Conservation (phyloP, 2,888 invertebrate genomes). For the Amphipoea oculea region DNA sequence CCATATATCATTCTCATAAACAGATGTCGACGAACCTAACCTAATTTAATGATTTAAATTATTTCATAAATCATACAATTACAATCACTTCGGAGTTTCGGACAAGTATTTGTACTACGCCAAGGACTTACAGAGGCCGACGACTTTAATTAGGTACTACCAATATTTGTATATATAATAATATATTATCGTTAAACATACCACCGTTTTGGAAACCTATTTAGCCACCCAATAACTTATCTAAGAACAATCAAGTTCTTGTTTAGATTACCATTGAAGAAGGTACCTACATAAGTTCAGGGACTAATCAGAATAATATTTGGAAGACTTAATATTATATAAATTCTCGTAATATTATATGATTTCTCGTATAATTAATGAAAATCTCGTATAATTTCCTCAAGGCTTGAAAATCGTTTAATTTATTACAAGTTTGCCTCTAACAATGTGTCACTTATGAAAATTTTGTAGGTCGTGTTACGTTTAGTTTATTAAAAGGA, state of each 20-base stretch:
- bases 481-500: constrained; percentile 40
- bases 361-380: constrained; percentile 49
- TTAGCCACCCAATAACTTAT: constrained; percentile 34
- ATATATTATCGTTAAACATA: constrained; percentile 37
- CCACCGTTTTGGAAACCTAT: constrained; percentile 24
- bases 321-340: constrained; percentile 8
- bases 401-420: constrained; percentile 33
- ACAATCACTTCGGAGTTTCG: constrained; percentile 1
- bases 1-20: background rate
- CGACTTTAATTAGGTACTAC: constrained; percentile 5
- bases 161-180: constrained; percentile 35
- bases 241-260: constrained; percentile 31
- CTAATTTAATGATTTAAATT: background rate
- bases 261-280: constrained; percentile 36
- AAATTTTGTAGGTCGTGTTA: constrained; percentile 38
- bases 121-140: constrained; percentile 31
- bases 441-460: constrained; percentile 42
- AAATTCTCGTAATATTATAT: background rate
- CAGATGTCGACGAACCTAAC: background rate
- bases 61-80: constrained; percentile 11
- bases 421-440: constrained; percentile 51
- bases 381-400: constrained; percentile 35
- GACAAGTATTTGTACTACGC: constrained; percentile 12
- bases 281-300: constrained; percentile 16
- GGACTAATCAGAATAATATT: constrained; percentile 52